Evolutionary conservation across 2,888 invertebrate genomes (phyloP), one percentile per base, ranked within the genome.

Genomic region (Dryocosmus kuriphilus): DNA sequence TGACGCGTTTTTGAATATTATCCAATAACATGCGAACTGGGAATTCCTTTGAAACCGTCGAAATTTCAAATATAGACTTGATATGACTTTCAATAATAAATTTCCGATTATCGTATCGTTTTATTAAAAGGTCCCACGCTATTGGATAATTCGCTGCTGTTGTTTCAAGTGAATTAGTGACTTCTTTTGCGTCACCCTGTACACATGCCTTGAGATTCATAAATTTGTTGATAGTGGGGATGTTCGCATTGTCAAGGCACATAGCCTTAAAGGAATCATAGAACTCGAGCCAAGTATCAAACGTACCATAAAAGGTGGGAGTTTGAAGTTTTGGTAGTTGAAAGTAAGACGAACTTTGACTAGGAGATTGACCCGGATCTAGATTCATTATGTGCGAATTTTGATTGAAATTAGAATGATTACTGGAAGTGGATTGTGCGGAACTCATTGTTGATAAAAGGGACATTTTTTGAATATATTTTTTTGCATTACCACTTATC

Each of bases 201-300:
- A 62, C 62, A 22, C 62, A 62, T n/a, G 62, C 24, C 22, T 62
- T 62, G 14, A 62, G 30, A 62, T 62, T 14, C 14, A 27, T 24
- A 62, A 62, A 62, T 62, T 62, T 62, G 22, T 27, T 27, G 2
- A 62, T 62, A 3, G 5, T 73, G 32, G n/a, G 65, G 32, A 32
- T 32, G 32, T 32, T 7, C 4, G 4, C 32, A 65, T 65, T 65
- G 30, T 65, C 65, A 9, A 30, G 65, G 27, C 30, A n/a, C 16
- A 65, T 65, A 11, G 65, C 30, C 30, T 65, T 65, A 32, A 65
- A 65, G 30, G 65, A 19, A 32, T 65, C 65, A 5, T 65, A 35
- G 19, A 65, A 65, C n/a, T 38, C 32, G 19, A 65, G 38, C 65
- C 65, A 65, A 32, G 65, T 65, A 38, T 65, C 65, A 65, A 65